Percentiles rank a stretch among this genome's conserved stretches.
These are phyloP conservation scores for Crotophaga sulcirostris DNA, from an alignment of 2,113 vertebrate genomes.

Conservation along the genomic window DNA sequence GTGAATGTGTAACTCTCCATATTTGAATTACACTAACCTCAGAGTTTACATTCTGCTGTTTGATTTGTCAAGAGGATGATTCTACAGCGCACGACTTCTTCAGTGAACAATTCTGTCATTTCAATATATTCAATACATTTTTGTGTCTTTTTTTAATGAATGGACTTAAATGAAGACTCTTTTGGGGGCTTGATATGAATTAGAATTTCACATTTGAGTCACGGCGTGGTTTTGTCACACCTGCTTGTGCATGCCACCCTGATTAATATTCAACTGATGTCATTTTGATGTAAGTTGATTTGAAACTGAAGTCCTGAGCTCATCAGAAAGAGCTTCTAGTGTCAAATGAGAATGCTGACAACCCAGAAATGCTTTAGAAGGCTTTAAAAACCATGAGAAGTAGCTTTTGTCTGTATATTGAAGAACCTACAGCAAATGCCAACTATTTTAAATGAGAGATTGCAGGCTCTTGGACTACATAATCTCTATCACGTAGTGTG, in stretches of 20 bases:
- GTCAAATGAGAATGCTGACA: conserved; percentile 64
- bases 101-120: not conserved
- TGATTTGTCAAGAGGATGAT: conserved; percentile 11
- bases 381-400: conserved; percentile 61
- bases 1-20: not conserved
- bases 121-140: not conserved
- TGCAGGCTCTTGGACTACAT: not conserved
- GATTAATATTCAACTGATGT: conserved; percentile 63
- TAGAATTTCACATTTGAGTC: conserved; percentile 20
- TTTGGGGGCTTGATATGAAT: not conserved
- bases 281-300: conserved; percentile 68
- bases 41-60: not conserved
- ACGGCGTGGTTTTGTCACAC: conserved; percentile 28
- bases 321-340: conserved; percentile 69
- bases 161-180: conserved; percentile 5
- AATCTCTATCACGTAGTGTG: not conserved
- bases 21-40: not conserved
- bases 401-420: conserved; percentile 46
- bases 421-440: conserved; percentile 56
- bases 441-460: conserved; percentile 51
- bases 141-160: not conserved
- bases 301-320: conserved; percentile 63
- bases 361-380: conserved; percentile 29
- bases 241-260: conserved; percentile 23
- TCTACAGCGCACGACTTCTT: not conserved